Evolutionary conservation across 2,113 vertebrate species (phyloP), one percentile per base, ranked within the genome.

Genomic region (Dinomys branickii): DNA sequence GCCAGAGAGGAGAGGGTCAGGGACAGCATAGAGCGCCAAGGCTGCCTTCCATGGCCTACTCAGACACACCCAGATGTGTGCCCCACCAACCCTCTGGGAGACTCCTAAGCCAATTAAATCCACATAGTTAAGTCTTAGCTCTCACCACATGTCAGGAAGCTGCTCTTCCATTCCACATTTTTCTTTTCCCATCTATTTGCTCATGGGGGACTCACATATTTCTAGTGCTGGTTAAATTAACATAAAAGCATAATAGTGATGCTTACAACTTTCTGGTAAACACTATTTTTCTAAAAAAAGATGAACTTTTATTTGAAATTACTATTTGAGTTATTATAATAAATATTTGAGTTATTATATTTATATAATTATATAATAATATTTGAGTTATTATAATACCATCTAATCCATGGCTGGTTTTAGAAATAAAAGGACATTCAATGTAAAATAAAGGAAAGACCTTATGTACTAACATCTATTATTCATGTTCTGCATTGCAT

Each of bases 361-460:
- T n/a, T n/a, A n/a, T n/a, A n/a, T n/a, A n/a, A n/a, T n/a, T n/a
- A n/a, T n/a, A n/a, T n/a, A n/a, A n/a, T 63, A 84, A 63, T 61
- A 6, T 50, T 50, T 24, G 3, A 52, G 20, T 85, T 44, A 63
- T 86, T 85, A 22, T 35, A 86, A 54, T 65, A 75, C 24, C 41
- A 84, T 12, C 33, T 84, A 44, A 56, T 71, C 0, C 50, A 35
- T 95, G 63, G 24, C 5, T 83, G 44, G 50, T 91, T 93, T 86
- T 44, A 54, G 26, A 78, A 35, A 47, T 61, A 54, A 96, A 93
- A 91, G 71, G 19, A n/a, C 71, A 85, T 78, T 94, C 33, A 30
- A 50, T 91, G 41, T 54, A 80, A 88, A 93, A 78, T 69, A 81
- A 69, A 81, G 52, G 52, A 77, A 90, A 56, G 6, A 4, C 1